Conservation (phyloP, 1,140 invertebrate genomes). For the Pentalonia nigronervosa region DNA sequence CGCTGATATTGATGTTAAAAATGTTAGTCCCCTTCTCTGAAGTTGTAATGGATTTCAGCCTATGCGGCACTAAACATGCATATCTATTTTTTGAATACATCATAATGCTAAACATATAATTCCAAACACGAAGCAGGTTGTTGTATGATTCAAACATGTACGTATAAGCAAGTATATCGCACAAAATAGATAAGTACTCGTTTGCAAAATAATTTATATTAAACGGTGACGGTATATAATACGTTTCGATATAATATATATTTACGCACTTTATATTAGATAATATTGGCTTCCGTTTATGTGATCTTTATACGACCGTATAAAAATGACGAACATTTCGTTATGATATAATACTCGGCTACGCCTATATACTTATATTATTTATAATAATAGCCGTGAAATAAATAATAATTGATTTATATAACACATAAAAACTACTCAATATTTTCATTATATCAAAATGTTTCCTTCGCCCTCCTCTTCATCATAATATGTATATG, state of each 20-base stretch:
- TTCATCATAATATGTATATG: not conserved
- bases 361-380: not conserved
- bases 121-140: not conserved
- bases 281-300: too few species aligned
- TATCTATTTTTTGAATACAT: not conserved
- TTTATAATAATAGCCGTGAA: not conserved
- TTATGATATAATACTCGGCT: not conserved
- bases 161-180: too few species aligned
- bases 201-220: too few species aligned
- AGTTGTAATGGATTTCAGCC: too few species aligned
- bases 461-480: not conserved
- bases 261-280: too few species aligned
- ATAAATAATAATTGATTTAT: not conserved
- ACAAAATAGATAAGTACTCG: too few species aligned
- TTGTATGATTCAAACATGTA: not conserved
- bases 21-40: too few species aligned
- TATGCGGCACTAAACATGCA: not conserved
- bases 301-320: not conserved
- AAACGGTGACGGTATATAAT: too few species aligned
- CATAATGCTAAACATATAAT: not conserved
- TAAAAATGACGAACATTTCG: not conserved
- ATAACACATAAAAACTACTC: not conserved
- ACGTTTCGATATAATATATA: too few species aligned
- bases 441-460: not conserved
- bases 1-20: too few species aligned